These are phyloP conservation scores for Pseudochirops corinnae DNA, from an alignment of 2,797 vertebrate genomes.

Conservation along the genomic window DNA sequence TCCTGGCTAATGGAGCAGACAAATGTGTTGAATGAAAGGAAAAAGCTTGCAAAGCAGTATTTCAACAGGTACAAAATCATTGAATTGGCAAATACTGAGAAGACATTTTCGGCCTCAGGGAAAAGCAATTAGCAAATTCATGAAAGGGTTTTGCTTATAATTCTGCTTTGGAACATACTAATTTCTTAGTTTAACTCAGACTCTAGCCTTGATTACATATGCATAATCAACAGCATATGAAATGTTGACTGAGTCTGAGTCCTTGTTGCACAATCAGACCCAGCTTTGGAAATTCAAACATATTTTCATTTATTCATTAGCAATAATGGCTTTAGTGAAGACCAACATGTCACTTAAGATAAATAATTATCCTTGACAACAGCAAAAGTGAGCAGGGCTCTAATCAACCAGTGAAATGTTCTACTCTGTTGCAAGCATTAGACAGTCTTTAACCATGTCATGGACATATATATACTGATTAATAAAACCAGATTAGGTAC, in stretches of 20 bases:
- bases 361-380: background rate
- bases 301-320: background rate
- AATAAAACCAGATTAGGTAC: background rate
- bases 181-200: background rate
- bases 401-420: background rate
- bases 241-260: background rate
- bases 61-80: background rate
- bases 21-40: background rate
- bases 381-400: background rate
- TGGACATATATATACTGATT: background rate
- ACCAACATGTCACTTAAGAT: background rate
- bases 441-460: background rate
- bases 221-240: background rate
- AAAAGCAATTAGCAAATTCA: conserved; percentile 3
- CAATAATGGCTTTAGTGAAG: background rate
- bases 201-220: background rate
- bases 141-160: background rate
- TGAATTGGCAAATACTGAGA: background rate
- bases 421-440: background rate
- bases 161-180: background rate
- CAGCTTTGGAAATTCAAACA: background rate
- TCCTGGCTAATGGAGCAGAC: background rate
- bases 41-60: background rate
- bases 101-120: background rate
- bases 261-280: background rate